Evolutionary conservation across 1,140 invertebrate species (phyloP).

Genomic region (Eupristina koningsbergeri): DNA sequence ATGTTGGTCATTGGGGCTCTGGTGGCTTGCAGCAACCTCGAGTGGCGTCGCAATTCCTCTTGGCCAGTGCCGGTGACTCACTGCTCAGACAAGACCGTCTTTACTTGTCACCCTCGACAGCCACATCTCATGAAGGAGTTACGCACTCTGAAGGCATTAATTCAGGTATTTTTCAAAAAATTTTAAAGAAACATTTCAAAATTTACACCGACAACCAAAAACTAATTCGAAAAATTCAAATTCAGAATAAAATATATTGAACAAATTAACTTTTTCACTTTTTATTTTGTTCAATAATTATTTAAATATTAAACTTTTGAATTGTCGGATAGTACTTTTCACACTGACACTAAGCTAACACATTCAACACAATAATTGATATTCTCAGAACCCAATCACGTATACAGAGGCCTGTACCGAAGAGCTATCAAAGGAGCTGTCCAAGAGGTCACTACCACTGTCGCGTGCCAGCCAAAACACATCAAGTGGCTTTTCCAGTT

Average conservation of each 20-base stretch:
- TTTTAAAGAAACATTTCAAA: background rate
- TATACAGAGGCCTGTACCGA: constrained; percentile 58
- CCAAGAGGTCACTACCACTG: constrained; percentile 59
- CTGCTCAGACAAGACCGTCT: constrained; percentile 69
- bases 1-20: constrained; percentile 75
- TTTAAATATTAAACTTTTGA: no score
- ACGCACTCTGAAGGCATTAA: constrained; percentile 53
- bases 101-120: constrained; percentile 68
- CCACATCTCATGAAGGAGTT: constrained; percentile 62
- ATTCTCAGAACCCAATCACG: constrained; percentile 59
- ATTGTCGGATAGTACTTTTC: no score
- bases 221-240: no score
- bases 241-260: no score
- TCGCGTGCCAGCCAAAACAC: constrained; percentile 4
- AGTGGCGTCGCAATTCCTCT: constrained; percentile 69
- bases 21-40: constrained; percentile 78
- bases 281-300: no score
- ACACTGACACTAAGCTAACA: no score
- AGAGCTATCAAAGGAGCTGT: constrained; percentile 60
- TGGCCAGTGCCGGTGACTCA: constrained; percentile 67
- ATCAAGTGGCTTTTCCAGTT: constrained; percentile 36
- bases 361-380: background rate
- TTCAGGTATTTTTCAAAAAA: background rate
- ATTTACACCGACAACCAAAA: no score
- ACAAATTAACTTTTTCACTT: no score